A percentile compares a stretch with the other conserved stretches of the same genome.
phyloP scores from a whole-genome alignment of 2,113 vertebrate genomes.

The Pseudorhombus dupliciocellatus region DNA sequence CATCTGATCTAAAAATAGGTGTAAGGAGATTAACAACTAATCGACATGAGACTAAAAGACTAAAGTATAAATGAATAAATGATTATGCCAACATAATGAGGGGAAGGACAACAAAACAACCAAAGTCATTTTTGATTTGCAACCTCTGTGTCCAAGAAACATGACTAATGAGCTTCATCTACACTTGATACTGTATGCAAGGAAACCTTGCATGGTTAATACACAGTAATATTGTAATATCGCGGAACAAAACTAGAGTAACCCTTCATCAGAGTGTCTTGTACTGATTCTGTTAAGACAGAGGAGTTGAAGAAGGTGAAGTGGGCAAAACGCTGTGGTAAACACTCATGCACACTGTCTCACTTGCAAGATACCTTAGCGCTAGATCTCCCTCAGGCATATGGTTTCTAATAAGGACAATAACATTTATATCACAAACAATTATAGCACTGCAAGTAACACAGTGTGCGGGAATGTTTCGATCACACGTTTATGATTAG shows the following conservation, averaged over 20 bases:
- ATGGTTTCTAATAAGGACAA: too few relatives aligned
- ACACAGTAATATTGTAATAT: constrained; percentile 39
- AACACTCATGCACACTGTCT: neutral
- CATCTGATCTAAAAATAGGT: constrained; percentile 49
- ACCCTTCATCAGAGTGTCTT: constrained; percentile 10
- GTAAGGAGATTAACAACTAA: constrained; percentile 36
- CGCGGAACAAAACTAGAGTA: neutral
- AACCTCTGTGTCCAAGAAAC: constrained; percentile 12
- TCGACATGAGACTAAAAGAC: constrained; percentile 17
- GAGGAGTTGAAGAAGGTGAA: neutral
- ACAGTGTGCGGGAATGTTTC: neutral
- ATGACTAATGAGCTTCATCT: constrained; percentile 14
- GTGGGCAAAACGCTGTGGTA: neutral
- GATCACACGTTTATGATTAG: constrained; percentile 26
- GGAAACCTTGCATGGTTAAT: constrained; percentile 40
- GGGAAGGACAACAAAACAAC: constrained; percentile 15
- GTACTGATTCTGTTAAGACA: constrained; percentile 9
- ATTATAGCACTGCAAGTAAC: neutral
- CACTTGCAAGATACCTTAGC: neutral
- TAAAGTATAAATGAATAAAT: constrained; percentile 23
- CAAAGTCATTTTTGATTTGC: constrained; percentile 3
- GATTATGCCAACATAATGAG: constrained; percentile 15
- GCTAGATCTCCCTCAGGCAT: too few relatives aligned
- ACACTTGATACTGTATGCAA: constrained; percentile 37
- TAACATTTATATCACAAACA: too few relatives aligned